Evolutionary conservation across 92 coral and sea anemone genomes (phyloP).

Genomic region (Porites divaricata): DNA sequence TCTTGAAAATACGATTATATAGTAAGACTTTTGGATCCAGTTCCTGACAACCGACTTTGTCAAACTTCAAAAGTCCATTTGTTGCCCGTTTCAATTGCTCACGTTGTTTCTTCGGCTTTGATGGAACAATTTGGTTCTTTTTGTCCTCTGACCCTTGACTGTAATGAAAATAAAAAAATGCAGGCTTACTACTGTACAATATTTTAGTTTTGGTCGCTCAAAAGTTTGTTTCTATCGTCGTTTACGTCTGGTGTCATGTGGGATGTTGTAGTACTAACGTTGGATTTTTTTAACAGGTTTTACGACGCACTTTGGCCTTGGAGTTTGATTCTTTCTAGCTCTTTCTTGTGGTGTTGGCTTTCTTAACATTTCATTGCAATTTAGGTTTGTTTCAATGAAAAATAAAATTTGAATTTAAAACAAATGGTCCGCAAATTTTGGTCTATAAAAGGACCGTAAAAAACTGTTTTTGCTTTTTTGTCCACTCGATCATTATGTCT

Average conservation of each 20-base stretch:
- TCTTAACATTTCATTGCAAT: no score
- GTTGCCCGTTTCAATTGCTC: conserved; percentile 5
- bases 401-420: no score
- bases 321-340: no score
- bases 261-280: no score
- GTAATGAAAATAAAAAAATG: conserved; percentile 15
- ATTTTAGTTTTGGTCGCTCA: neutral
- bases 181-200: conserved; percentile 8
- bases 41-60: conserved; percentile 48
- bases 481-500: no score
- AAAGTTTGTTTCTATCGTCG: neutral
- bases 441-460: no score
- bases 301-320: no score
- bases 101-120: neutral
- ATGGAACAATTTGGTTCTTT: neutral
- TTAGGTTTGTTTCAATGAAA: no score
- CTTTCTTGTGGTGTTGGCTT: no score
- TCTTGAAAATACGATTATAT: conserved; percentile 71
- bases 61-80: conserved; percentile 58
- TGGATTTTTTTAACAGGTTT: no score
- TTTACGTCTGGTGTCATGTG: neutral
- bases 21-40: conserved; percentile 59
- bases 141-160: neutral
- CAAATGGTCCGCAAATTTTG: no score
- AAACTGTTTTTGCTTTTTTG: no score